These are phyloP conservation scores for Anisognathus igniventris DNA, from an alignment of 2,797 vertebrate genomes.

Conservation along the genomic window DNA sequence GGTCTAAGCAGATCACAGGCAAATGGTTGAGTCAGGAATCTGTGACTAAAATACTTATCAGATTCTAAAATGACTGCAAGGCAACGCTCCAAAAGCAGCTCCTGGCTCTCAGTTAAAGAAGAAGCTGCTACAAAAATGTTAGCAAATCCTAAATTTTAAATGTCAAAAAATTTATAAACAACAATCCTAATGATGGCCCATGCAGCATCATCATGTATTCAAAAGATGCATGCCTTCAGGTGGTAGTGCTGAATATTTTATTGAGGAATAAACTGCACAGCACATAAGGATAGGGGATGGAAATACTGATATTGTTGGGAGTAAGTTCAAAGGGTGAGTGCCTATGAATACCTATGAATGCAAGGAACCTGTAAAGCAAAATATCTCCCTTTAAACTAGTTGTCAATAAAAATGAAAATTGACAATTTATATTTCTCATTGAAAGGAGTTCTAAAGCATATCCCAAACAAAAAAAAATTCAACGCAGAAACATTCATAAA, in stretches of 20 bases:
- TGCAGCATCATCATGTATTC: not conserved
- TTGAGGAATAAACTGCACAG: not conserved
- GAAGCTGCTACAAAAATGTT: not conserved
- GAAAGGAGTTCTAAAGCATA: not conserved
- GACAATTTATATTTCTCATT: slow-evolving; percentile 8
- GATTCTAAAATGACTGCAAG: not conserved
- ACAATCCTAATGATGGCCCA: not conserved
- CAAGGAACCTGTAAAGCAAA: not conserved
- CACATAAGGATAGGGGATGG: not conserved
- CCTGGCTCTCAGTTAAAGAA: not conserved
- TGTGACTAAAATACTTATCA: not conserved
- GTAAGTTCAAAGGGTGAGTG: not conserved
- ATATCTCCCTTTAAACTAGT: not conserved
- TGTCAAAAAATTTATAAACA: slow-evolving; percentile 24
- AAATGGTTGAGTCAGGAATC: not conserved
- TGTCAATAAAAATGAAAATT: slow-evolving; percentile 13
- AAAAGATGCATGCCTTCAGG: not conserved
- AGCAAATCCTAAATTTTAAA: slow-evolving; percentile 26
- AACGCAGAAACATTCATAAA: slow-evolving; percentile 53
- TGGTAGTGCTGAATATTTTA: not conserved
- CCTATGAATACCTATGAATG: not conserved
- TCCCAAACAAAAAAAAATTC: not conserved
- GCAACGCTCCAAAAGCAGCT: not conserved
- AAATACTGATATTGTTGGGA: slow-evolving; percentile 7
- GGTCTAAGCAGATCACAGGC: not conserved